phyloP scores from a whole-genome alignment of 2,113 vertebrate species.

The Anthoscopus minutus region DNA sequence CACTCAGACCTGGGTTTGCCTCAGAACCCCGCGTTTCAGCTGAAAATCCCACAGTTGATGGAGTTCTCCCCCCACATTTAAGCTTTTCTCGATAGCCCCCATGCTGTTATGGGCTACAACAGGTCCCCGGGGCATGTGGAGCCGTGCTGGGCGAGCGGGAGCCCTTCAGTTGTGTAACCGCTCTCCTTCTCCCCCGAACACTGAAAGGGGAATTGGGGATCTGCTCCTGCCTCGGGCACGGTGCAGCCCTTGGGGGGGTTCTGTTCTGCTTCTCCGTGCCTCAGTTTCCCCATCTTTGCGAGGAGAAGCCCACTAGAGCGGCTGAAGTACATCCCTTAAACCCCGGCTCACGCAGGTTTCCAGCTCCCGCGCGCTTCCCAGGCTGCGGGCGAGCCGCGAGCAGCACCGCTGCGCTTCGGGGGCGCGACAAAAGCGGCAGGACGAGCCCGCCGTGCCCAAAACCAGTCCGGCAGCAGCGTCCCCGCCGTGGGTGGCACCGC shows the following conservation, averaged over 20 bases:
- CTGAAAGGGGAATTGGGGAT: neutral
- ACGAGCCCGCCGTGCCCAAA: neutral
- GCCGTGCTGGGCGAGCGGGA: neutral
- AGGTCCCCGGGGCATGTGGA: neutral
- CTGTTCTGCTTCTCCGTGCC: neutral
- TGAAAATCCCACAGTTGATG: neutral
- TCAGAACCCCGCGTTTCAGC: neutral
- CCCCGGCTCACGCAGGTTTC: neutral
- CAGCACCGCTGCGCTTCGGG: neutral
- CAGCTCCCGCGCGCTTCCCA: neutral
- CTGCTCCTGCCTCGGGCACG: neutral
- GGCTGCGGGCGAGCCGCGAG: neutral
- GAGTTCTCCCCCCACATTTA: neutral
- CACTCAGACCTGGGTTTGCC: rapidly evolving
- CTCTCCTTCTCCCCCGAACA: neutral
- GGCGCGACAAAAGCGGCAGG: neutral
- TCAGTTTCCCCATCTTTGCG: neutral
- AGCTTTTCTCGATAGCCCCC: neutral
- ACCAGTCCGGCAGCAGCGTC: neutral
- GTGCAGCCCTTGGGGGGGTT: rapidly evolving
- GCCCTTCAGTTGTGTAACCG: neutral
- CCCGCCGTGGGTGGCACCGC: neutral
- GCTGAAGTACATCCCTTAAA: rapidly evolving
- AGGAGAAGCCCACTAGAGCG: rapidly evolving
- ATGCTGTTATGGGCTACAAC: neutral